These are phyloP conservation scores for Eunapius fragilis DNA, from an alignment of 37 sponge, comb jelly and placozoan species.

Conservation along the genomic window DNA sequence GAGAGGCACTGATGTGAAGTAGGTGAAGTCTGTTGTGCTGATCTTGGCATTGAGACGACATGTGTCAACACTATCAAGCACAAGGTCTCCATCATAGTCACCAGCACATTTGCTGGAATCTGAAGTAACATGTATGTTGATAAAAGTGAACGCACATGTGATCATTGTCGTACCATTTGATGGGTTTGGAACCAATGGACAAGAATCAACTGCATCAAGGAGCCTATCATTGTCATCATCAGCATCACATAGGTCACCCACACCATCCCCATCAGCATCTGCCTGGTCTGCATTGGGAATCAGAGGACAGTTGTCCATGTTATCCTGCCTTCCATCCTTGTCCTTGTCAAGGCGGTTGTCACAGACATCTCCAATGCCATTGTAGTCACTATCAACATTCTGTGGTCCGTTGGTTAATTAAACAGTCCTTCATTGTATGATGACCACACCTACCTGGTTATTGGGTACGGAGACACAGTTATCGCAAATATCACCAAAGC, in stretches of 20 bases:
- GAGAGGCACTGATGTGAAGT: constrained; percentile 41
- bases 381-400: constrained; percentile 74
- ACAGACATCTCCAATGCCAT: constrained; percentile 90
- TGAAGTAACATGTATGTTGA: too few relatives aligned
- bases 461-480: constrained; percentile 61
- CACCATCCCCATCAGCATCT: constrained; percentile 77
- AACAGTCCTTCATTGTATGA: neutral
- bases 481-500: constrained; percentile 85
- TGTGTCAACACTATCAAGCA: constrained; percentile 63
- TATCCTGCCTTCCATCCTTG: constrained; percentile 81
- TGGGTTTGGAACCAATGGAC: constrained; percentile 69
- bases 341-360: constrained; percentile 75
- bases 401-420: constrained; percentile 15
- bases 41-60: constrained; percentile 69
- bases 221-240: constrained; percentile 92
- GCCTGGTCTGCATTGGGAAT: constrained; percentile 79
- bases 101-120: neutral
- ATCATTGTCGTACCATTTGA: constrained; percentile 19
- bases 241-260: constrained; percentile 83
- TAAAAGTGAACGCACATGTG: too few relatives aligned
- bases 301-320: constrained; percentile 77
- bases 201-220: constrained; percentile 71
- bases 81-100: constrained; percentile 80
- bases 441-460: constrained; percentile 56
- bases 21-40: constrained; percentile 45